Percentiles rank a stretch among this genome's conserved stretches.
Conservation (phyloP, 2,888 invertebrate genomes). For the Melitaea athalia region DNA sequence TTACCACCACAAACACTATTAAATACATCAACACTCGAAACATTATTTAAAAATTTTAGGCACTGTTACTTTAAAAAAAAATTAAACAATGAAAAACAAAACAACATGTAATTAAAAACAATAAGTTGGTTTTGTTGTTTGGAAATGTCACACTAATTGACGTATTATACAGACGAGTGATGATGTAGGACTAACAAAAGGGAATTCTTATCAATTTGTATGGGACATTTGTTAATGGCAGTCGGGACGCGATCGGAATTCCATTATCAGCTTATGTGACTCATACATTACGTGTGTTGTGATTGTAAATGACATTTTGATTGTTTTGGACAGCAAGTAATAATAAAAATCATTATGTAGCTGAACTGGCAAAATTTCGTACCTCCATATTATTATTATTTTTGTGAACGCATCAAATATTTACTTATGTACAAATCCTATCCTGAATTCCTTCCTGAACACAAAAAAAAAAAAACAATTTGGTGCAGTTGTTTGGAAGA, state of each 20-base stretch:
- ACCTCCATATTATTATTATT: too few species aligned
- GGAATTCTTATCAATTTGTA: slow-evolving; percentile 78
- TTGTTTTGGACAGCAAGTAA: slow-evolving; percentile 11
- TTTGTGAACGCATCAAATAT: too few species aligned
- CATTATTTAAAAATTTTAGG: slow-evolving; percentile 22
- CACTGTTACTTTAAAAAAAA: neutral
- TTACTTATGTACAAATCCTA: too few species aligned
- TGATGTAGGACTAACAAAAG: slow-evolving; percentile 70
- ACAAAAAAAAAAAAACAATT: too few species aligned
- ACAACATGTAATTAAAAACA: neutral
- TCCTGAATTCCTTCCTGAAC: too few species aligned
- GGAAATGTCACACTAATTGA: slow-evolving; percentile 28
- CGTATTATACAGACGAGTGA: slow-evolving; percentile 62
- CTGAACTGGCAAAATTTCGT: too few species aligned
- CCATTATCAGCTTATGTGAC: slow-evolving; percentile 68
- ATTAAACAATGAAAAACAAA: neutral
- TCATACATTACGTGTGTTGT: slow-evolving; percentile 50
- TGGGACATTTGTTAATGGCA: slow-evolving; percentile 70
- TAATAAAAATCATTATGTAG: slow-evolving; percentile 7
- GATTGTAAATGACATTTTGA: slow-evolving; percentile 23
- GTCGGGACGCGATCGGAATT: slow-evolving; percentile 66
- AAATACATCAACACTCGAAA: slow-evolving; percentile 24
- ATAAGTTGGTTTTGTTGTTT: neutral
- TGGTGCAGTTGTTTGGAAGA: too few species aligned
- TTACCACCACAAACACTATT: slow-evolving; percentile 49